Percentiles rank a stretch among this genome's conserved stretches.
Conservation (phyloP, 1,140 invertebrate species). For the Halictus rubicundus region DNA sequence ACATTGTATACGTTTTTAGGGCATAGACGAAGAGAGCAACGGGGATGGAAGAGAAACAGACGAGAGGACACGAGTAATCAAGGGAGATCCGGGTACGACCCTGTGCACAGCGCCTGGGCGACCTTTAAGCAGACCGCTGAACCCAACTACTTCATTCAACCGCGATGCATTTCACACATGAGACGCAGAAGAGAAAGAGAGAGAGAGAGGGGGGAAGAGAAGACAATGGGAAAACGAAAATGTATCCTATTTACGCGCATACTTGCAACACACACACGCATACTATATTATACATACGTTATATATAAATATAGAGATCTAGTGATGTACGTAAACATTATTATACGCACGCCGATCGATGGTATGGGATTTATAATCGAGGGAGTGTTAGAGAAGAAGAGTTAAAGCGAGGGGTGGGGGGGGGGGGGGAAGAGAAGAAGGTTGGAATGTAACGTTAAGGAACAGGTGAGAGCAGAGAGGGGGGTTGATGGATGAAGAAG, state of each 20-base stretch:
- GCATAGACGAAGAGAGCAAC: slow-evolving; percentile 22
- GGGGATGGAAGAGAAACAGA: slow-evolving; percentile 7
- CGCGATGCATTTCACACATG: background rate
- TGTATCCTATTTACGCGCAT: slow-evolving; percentile 37
- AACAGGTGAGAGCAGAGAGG: background rate
- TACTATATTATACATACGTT: slow-evolving; percentile 52
- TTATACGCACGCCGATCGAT: slow-evolving; percentile 51
- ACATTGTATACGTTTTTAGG: slow-evolving; percentile 25
- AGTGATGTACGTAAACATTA: slow-evolving; percentile 55
- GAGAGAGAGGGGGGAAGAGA: too few species aligned
- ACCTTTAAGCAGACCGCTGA: background rate
- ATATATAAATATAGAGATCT: slow-evolving; percentile 55
- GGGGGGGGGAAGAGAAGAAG: too few species aligned
- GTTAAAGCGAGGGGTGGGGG: too few species aligned
- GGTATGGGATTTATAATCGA: slow-evolving; percentile 5
- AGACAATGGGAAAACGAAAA: slow-evolving; percentile 20
- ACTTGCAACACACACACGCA: slow-evolving; percentile 38
- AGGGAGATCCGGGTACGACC: slow-evolving; percentile 4
- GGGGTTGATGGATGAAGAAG: background rate
- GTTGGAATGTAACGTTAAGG: too few species aligned
- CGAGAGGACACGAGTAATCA: background rate
- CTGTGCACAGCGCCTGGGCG: slow-evolving; percentile 47
- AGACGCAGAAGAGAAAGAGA: background rate
- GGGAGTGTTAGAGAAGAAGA: background rate
- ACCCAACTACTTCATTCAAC: slow-evolving; percentile 5